Evolutionary conservation across 2,797 vertebrate genomes (phyloP).

Genomic region (Lepidocolaptes lacrymiger): DNA sequence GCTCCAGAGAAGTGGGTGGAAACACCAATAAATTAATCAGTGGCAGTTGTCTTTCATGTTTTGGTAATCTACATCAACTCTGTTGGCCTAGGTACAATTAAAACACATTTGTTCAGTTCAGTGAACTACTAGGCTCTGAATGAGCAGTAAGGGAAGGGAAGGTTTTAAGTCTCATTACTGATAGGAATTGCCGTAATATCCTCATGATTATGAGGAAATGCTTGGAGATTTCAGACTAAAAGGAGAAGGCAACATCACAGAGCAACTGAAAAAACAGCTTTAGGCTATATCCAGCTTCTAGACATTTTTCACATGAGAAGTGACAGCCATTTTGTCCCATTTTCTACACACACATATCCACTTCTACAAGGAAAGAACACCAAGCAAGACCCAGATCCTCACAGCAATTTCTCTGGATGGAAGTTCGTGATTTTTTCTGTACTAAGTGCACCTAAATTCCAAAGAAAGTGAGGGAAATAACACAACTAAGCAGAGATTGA

Average conservation of each 20-base stretch:
- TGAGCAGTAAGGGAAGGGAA: not conserved
- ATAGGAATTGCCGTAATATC: not conserved
- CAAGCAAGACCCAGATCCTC: not conserved
- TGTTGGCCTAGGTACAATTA: not conserved
- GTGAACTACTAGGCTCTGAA: not conserved
- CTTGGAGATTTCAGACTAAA: not conserved
- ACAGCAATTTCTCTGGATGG: not conserved
- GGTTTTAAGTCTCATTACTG: not conserved
- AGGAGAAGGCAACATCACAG: not conserved
- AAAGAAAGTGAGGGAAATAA: not conserved
- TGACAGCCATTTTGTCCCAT: not conserved
- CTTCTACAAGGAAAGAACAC: not conserved
- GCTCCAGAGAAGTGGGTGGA: not conserved
- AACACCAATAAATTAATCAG: not conserved
- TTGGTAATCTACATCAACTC: not conserved
- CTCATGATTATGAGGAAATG: conserved; percentile 12
- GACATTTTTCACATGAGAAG: not conserved
- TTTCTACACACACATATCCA: not conserved
- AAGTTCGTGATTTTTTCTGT: not conserved
- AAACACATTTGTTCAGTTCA: not conserved
- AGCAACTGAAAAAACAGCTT: not conserved
- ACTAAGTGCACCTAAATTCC: not conserved
- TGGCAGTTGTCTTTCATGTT: not conserved
- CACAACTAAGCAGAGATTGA: accelerated
- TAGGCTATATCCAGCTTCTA: not conserved